Evolutionary conservation across 1,140 invertebrate species (phyloP), one percentile per base, ranked within the genome.

Genomic region (Rhyzopertha dominica): DNA sequence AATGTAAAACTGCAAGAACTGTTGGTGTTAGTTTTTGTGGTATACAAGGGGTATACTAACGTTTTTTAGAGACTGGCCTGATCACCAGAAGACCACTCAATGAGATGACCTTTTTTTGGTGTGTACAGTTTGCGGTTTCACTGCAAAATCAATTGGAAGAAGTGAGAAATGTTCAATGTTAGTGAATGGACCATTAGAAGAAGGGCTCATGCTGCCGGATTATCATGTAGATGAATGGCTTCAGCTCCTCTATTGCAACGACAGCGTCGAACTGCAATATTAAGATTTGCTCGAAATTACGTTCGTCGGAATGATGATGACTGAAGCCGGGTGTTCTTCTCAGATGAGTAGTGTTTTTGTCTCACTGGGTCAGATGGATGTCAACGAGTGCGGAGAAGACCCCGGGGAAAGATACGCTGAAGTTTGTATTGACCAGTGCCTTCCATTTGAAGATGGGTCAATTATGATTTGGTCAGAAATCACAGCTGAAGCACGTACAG

Each of bases 1-100:
- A 37, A 37, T 12, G 35, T 37, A 23, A 37, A 37, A 37, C 18
- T 37, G 19, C 35, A 37, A 37, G 35, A 37, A 37, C 24, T 37
- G 35, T 37, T 37, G 35, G 18, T 22, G 24, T 23, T 8, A 37
- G 19, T 13, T 5, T 22, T 5, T 37, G 35, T 37, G 35, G 13
- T 20, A 13, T n/a, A 37, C 35, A 37, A 37, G 24, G 24, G 5
- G 19, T 37, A 23, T 37, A 37, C 35, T 13, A 22, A 20, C 35
- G 35, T 13, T 20, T 4, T 37, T 13, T 17, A 18, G 7, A 24
- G 18, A 22, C 18, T 37, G 35, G 35, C 18, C 35, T 37, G 10
- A 20, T 37, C 22, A 37, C 9, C 35, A 37, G 35, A 37, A 37
- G 35, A 37, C 35, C 35, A 35, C 16, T 16, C 18, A 19, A 37